These are phyloP conservation scores for Rhinogobio ventralis DNA, from an alignment of 2,797 vertebrate species.

Conservation along the genomic window DNA sequence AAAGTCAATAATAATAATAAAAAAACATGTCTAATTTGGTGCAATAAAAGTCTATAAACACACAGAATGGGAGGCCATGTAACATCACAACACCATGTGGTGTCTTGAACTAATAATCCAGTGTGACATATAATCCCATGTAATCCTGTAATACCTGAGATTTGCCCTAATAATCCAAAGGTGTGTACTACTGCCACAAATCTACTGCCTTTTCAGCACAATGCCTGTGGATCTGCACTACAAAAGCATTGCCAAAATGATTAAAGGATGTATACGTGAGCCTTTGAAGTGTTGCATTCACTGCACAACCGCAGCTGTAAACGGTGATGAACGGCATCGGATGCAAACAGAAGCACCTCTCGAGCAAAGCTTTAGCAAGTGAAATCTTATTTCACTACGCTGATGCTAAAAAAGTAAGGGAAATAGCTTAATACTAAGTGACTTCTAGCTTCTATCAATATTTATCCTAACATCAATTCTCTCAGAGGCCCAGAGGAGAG, in stretches of 20 bases:
- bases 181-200: slow-evolving; percentile 70
- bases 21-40: slow-evolving; percentile 33
- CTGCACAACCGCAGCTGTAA: not conserved
- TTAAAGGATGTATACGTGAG: slow-evolving; percentile 17
- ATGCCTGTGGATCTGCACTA: not conserved
- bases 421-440: slow-evolving; percentile 27
- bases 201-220: slow-evolving; percentile 60
- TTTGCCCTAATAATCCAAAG: slow-evolving; percentile 71
- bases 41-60: slow-evolving; percentile 31
- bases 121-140: slow-evolving; percentile 71
- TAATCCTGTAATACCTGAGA: slow-evolving; percentile 76
- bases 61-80: not conserved
- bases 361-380: not conserved
- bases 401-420: slow-evolving; percentile 13
- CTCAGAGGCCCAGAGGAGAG: slow-evolving; percentile 33
- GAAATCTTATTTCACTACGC: not conserved
- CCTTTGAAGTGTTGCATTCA: not conserved
- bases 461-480: slow-evolving; percentile 21
- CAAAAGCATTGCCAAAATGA: slow-evolving; percentile 29
- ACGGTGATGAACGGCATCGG: not conserved
- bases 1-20: too few relatives aligned
- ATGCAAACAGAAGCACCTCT: not conserved
- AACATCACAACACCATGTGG: slow-evolving; percentile 28
- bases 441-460: slow-evolving; percentile 53
- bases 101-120: slow-evolving; percentile 62